These are phyloP conservation scores for Philonicus albiceps DNA, from an alignment of 2,888 invertebrate species.

Conservation along the genomic window DNA sequence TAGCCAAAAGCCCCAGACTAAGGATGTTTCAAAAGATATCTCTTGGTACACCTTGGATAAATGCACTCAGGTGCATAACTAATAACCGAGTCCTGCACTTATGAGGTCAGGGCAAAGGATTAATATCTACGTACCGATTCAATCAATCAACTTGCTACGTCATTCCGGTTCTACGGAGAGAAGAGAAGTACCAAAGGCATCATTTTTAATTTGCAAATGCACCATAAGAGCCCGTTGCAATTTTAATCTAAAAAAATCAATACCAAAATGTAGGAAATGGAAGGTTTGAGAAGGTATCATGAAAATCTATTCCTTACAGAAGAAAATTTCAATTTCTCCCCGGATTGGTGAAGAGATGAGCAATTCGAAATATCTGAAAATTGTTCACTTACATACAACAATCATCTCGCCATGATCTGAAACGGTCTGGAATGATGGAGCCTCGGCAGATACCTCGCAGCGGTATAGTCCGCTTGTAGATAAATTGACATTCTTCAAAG, in stretches of 20 bases:
- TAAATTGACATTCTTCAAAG: slow-evolving; percentile 71
- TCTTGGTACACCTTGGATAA: neutral
- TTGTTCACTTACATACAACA: slow-evolving; percentile 71
- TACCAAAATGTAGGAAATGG: neutral
- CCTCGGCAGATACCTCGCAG: slow-evolving; percentile 76
- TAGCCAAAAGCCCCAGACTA: neutral
- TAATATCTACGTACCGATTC: neutral
- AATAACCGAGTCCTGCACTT: neutral
- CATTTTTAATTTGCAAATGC: neutral
- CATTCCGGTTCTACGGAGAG: neutral
- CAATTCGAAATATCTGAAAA: neutral
- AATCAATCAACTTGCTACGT: neutral
- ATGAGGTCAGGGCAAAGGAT: neutral
- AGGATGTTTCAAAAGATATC: neutral
- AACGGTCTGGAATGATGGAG: slow-evolving; percentile 75
- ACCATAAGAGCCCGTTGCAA: neutral
- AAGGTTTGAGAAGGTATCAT: neutral
- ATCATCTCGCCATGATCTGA: slow-evolving; percentile 73
- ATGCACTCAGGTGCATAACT: neutral
- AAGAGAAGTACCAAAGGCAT: neutral
- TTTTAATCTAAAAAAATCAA: neutral
- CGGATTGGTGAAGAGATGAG: neutral
- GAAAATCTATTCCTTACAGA: neutral
- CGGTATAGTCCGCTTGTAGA: slow-evolving; percentile 72
- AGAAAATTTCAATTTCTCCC: neutral